Evolutionary conservation across 2,888 invertebrate genomes (phyloP), one percentile per base, ranked within the genome.

Genomic region (Nomada goodeniana): DNA sequence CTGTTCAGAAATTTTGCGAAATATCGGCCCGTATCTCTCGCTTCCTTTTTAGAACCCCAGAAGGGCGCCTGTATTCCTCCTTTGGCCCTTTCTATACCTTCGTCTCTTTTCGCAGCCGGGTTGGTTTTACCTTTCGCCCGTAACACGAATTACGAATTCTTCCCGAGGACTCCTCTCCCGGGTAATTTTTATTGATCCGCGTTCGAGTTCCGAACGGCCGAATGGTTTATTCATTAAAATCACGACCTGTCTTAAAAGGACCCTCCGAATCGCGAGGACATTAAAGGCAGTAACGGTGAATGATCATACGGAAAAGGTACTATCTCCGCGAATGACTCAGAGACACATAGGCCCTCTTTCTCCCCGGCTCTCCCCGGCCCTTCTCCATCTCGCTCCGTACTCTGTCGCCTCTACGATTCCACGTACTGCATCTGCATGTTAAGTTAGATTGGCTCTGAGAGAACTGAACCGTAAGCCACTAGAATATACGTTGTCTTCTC

Each of bases 351-450:
- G 20, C 63, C 42, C 55, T 53, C 57, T 71, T 60, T 52, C 52
- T 69, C 13, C 55, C 20, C 42, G 52, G 50, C 69, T 67, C 26
- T 69, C 65, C 42, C 47, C 55, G 61, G 20, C n/a, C 20, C 13
- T n/a, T 36, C 7, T 23, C 47, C 3, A 23, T 44, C 18, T 67
- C 52, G 18, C 52, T n/a, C 15, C 42, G 52, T 60, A n/a, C 70
- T 68, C 59, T 68, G 69, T 60, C 57, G 78, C 79, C 68, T 82
- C 80, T 86, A 87, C 87, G 85, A 89, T 90, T 89, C 86, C 83
- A 86, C 83, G 88, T 90, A 90, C 83, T 83, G 87, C 89, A 90
- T 90, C 89, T 90, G 90, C 89, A 89, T 89, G 89, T 90, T 88
- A 89, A 91, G 88, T 90, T 90, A 87, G 88, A 90, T 91, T 90